A percentile compares a stretch with the other conserved stretches of the same genome.
Conservation (phyloP, 2,113 vertebrate species). For the Hoplias malabaricus region DNA sequence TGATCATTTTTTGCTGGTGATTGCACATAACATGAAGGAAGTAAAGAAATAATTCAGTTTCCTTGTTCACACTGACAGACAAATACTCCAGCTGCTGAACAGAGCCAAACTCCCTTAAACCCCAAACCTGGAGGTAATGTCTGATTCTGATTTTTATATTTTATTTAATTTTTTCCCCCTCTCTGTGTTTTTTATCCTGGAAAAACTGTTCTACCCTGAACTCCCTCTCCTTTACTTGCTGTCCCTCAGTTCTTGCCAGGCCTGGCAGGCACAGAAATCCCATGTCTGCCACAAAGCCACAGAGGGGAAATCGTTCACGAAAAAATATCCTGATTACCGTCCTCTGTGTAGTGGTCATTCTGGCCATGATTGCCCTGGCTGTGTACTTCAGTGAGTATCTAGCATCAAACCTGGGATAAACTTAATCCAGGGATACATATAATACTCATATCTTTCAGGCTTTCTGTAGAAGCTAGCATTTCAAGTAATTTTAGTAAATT, state of each 20-base stretch:
- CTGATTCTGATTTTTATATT: not conserved
- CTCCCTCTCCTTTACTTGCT: not conserved
- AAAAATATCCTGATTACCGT: constrained; percentile 60
- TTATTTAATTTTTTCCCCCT: no score
- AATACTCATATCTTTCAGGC: no score
- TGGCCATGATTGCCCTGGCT: constrained; percentile 62
- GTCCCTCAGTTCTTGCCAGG: constrained; percentile 44
- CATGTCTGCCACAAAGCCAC: constrained; percentile 61
- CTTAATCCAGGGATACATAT: no score
- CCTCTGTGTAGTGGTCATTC: constrained; percentile 57
- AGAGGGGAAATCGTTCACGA: constrained; percentile 30
- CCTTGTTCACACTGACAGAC: constrained; percentile 49
- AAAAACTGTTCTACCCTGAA: not conserved
- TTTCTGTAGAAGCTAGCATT: no score
- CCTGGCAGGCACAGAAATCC: constrained; percentile 64
- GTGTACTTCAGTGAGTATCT: constrained; percentile 70
- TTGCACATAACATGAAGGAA: no score
- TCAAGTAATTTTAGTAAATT: no score
- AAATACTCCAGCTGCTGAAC: constrained; percentile 39
- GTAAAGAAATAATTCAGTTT: not conserved
- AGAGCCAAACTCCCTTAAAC: constrained; percentile 67
- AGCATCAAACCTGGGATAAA: no score
- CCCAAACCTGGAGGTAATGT: constrained; percentile 59
- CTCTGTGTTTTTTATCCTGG: not conserved
- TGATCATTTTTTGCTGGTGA: no score